phyloP scores from a whole-genome alignment of 92 coral and sea anemone genomes.

The Phenganax stokvisi region DNA sequence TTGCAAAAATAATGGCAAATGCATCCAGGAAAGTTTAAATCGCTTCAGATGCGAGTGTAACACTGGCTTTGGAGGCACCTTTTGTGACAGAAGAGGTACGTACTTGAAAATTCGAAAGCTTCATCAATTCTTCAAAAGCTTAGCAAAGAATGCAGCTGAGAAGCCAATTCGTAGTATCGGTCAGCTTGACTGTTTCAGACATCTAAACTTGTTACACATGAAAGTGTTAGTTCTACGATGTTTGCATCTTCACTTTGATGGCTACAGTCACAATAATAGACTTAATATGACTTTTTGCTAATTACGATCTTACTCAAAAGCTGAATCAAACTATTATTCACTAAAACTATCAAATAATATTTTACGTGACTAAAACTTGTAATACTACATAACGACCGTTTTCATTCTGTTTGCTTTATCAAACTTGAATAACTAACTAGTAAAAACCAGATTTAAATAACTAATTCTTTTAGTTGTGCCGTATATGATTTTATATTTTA shows the following conservation, averaged over 20 bases:
- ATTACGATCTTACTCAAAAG: neutral
- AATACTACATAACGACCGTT: too few species aligned
- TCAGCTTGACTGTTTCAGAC: neutral
- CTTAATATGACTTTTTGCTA: neutral
- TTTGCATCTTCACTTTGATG: neutral
- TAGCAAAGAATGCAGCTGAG: neutral
- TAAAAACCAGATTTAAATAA: too few species aligned
- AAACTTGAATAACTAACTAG: too few species aligned
- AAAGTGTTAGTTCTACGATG: neutral
- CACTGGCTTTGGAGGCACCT: conserved; percentile 11
- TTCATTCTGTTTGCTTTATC: too few species aligned
- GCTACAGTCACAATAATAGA: neutral
- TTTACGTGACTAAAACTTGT: neutral
- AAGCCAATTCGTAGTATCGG: neutral
- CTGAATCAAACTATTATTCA: neutral
- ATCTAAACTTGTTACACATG: too few species aligned
- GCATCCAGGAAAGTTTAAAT: neutral
- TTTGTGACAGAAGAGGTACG: conserved; percentile 17
- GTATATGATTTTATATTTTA: neutral
- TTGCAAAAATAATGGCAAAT: conserved; percentile 16
- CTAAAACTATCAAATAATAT: neutral
- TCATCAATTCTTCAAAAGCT: neutral
- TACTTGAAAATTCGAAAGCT: neutral
- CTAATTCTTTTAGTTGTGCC: too few species aligned
- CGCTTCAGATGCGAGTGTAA: neutral